Base-by-base conservation (phyloP, 2,113 vertebrate genomes). In the Sinocyclocheilus anophthalmus region DNA sequence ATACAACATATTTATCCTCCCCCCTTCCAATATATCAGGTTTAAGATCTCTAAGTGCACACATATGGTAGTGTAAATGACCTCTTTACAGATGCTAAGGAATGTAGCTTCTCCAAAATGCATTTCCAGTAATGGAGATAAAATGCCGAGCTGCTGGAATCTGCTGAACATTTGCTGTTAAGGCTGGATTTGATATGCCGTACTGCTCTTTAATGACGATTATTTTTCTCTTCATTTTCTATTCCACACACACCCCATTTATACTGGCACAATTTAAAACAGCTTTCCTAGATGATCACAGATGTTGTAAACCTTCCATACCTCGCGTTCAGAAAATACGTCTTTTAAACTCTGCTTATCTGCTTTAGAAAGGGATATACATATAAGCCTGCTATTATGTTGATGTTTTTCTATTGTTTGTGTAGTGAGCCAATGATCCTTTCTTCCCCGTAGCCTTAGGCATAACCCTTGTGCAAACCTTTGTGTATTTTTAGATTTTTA, bases 201-300 rank as follows among this genome's bases (percentile, higher is more conserved):
- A 77, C 30, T 26, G 42, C 45, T 30, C 75, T 45, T 86, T 75
- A 79, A 83, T 53, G 48, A 82, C 16, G 76, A 42, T 75, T 81
- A 82, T 88, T 63, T 78, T 63, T 79, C 79, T 81, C 78, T 84
- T 26, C 72, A 50, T 24, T 22, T 78, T 50, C 59, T 65, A 11
- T 81, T 81, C 59, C 39, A 26, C 79, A 81, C 59, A 48, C 79
- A 65, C 7, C 16, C 42, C 14, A 65, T 81, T 81, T 65, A 65
- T 42, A 81, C 59, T 48, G n/a, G 39, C 59, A 81, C 39, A 65
- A 81, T 81, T 81, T 81, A 81, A 45, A 79, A 42, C 55, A n/a
- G 57, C 33, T 80, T 80, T 78, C 53, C 30, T 78, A 37, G 53
- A 37, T 80, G 79, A 65, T 65, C 59, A 37, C 13, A 65, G 59